Evolutionary conservation across 2,797 vertebrate species (phyloP).

Genomic region (Fratercula arctica): DNA sequence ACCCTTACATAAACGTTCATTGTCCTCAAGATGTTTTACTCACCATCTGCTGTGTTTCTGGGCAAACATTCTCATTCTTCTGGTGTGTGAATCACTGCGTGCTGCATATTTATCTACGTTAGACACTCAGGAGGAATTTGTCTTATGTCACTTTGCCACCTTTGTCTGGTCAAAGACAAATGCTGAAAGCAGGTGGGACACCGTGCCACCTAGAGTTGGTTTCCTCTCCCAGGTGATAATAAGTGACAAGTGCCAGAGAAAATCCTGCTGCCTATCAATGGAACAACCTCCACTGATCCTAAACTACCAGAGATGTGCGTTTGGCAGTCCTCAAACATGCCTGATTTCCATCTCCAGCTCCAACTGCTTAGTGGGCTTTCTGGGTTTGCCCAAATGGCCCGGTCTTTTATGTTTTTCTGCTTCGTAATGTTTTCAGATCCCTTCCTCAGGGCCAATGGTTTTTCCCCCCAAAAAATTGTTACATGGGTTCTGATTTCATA

Average conservation of each 20-base stretch:
- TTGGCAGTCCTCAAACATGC: neutral
- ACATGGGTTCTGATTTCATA: neutral
- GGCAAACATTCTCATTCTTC: neutral
- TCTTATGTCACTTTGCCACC: neutral
- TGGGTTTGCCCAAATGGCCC: neutral
- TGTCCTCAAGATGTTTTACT: slow-evolving; percentile 38
- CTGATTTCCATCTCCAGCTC: neutral
- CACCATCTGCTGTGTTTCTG: neutral
- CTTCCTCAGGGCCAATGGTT: neutral
- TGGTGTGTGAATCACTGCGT: neutral
- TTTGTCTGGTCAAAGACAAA: neutral
- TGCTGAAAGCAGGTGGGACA: neutral
- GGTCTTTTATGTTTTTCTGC: neutral
- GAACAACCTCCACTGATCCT: neutral
- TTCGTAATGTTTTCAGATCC: neutral
- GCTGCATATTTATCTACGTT: neutral
- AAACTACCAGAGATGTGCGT: neutral
- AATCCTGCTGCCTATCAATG: neutral
- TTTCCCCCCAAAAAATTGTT: rapidly evolving
- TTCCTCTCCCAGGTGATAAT: neutral
- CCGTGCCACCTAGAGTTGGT: neutral
- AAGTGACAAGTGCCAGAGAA: neutral
- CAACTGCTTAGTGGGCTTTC: neutral
- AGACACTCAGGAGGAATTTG: neutral
- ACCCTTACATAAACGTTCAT: neutral